These are phyloP conservation scores for Pseudococcus longispinus DNA, from an alignment of 2,888 invertebrate genomes.

Conservation along the genomic window DNA sequence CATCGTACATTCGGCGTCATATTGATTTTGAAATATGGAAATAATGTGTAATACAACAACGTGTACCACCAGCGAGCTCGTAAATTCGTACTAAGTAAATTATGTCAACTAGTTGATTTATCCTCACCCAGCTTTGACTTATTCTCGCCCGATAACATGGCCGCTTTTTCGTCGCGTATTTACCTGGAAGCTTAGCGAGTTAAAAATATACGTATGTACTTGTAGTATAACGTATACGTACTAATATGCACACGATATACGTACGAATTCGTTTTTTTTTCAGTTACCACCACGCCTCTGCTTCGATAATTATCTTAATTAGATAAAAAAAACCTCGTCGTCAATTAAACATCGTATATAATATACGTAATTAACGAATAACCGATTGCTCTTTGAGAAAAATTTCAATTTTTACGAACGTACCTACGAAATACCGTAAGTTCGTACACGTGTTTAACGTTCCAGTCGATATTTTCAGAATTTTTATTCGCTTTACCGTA, in stretches of 20 bases:
- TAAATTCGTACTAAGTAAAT: conserved; percentile 44
- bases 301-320: conserved; percentile 12
- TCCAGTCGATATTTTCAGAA: background rate
- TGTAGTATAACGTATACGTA: background rate
- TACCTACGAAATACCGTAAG: background rate
- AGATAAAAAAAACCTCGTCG: conserved; percentile 7
- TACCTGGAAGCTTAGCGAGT: conserved; percentile 30
- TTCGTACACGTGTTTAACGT: background rate
- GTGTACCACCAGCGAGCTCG: background rate
- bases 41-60: background rate
- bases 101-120: conserved; percentile 42
- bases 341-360: background rate
- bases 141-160: conserved; percentile 9
- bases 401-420: background rate
- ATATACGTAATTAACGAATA: conserved; percentile 9
- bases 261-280: background rate
- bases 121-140: conserved; percentile 1
- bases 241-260: background rate
- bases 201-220: background rate
- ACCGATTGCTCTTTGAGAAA: background rate
- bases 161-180: background rate
- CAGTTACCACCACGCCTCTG: background rate
- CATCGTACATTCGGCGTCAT: background rate
- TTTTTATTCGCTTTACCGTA: background rate
- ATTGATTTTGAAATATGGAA: conserved; percentile 31